These are phyloP conservation scores for Albula goreensis DNA, from an alignment of 2,113 vertebrate species.

Conservation along the genomic window DNA sequence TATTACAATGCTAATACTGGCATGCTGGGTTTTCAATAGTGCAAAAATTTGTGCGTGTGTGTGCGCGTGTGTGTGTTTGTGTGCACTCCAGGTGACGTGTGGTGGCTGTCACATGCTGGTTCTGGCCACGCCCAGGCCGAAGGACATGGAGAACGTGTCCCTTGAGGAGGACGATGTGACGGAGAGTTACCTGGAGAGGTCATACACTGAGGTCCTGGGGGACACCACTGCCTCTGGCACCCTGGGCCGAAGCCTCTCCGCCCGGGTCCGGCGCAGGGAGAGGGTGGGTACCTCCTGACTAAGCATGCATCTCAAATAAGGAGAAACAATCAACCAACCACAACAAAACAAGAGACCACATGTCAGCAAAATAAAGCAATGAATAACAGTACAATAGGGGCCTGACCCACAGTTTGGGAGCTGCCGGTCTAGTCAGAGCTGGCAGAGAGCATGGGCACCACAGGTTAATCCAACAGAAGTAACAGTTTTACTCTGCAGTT, in stretches of 20 bases:
- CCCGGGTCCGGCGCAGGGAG: constrained; percentile 84
- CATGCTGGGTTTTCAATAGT: too few relatives aligned
- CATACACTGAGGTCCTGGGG: constrained; percentile 56
- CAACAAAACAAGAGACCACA: too few relatives aligned
- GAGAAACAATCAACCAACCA: too few relatives aligned
- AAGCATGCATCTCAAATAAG: not conserved
- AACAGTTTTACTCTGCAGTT: not conserved
- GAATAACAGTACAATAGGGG: too few relatives aligned
- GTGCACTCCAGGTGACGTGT: constrained; percentile 75
- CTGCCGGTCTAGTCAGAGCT: not conserved
- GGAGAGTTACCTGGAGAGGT: constrained; percentile 64
- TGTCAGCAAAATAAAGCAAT: too few relatives aligned
- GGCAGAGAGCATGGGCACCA: not conserved
- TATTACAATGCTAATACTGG: too few relatives aligned
- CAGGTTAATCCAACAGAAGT: not conserved
- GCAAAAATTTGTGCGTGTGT: not conserved
- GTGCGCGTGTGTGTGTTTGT: not conserved
- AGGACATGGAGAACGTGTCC: constrained; percentile 43
- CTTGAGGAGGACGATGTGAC: constrained; percentile 67
- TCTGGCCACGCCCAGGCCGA: constrained; percentile 76
- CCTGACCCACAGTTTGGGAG: too few relatives aligned
- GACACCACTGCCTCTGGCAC: constrained; percentile 47
- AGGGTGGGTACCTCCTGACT: constrained; percentile 67
- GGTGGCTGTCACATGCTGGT: constrained; percentile 95
- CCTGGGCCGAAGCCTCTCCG: constrained; percentile 77